A percentile compares a stretch with the other conserved stretches of the same genome.
These are phyloP conservation scores for Origma solitaria DNA, from an alignment of 2,113 vertebrate species.

Conservation along the genomic window DNA sequence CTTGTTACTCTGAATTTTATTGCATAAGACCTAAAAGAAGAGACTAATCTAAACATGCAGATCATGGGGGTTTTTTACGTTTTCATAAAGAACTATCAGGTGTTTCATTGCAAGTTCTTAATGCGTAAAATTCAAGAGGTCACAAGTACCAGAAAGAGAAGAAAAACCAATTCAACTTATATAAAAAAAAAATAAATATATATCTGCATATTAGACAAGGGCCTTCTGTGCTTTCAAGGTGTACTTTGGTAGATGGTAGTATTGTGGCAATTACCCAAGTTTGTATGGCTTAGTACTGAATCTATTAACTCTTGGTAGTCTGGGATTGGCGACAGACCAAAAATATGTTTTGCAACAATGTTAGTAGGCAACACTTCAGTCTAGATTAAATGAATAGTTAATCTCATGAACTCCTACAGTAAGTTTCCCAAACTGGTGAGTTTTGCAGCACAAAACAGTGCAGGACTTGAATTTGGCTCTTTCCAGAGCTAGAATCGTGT, in stretches of 20 bases:
- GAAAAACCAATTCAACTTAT: neutral
- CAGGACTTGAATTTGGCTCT: neutral
- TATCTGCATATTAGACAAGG: neutral
- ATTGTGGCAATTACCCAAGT: neutral
- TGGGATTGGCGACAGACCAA: neutral
- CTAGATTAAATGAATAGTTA: neutral
- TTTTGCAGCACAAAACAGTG: neutral
- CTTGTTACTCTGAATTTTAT: neutral
- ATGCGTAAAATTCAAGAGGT: neutral
- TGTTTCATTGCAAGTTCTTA: neutral
- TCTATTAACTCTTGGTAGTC: neutral
- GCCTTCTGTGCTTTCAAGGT: neutral
- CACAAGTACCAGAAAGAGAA: neutral
- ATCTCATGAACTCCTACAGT: neutral
- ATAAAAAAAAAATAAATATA: neutral
- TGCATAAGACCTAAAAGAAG: neutral
- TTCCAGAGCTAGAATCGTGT: neutral
- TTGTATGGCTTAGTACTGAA: neutral
- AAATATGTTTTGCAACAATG: neutral
- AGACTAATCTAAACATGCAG: neutral
- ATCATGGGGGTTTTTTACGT: neutral
- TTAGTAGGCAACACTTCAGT: neutral
- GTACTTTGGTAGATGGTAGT: neutral
- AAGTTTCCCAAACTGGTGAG: neutral
- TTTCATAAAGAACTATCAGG: neutral